Percentiles rank a stretch among this genome's conserved stretches.
Conservation (phyloP, 30 jellyfish, hydroid and myxozoan species). For the Clytia hemisphaerica region DNA sequence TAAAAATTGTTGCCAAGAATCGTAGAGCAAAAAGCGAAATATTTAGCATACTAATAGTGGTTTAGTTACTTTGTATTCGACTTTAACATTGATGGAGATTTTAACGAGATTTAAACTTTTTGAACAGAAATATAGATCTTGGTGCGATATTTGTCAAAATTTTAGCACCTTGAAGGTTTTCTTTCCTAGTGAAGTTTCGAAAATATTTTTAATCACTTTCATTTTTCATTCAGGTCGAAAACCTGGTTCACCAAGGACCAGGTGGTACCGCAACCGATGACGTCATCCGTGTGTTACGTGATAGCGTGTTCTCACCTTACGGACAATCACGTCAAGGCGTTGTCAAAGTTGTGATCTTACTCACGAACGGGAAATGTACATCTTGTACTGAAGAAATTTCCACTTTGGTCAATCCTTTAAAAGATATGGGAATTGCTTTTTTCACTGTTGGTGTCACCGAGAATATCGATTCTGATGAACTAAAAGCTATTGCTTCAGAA, state of each 20-base stretch:
- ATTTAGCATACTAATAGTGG: too few relatives aligned
- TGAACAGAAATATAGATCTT: too few relatives aligned
- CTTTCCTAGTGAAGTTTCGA: too few relatives aligned
- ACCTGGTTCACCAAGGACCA: conserved; percentile 54
- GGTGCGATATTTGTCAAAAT: too few relatives aligned
- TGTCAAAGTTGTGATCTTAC: conserved; percentile 61
- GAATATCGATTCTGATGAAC: conserved; percentile 44
- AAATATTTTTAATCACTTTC: too few relatives aligned
- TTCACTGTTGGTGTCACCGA: conserved; percentile 74
- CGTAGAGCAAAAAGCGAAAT: too few relatives aligned
- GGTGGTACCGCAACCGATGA: conserved; percentile 87
- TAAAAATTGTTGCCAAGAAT: too few relatives aligned
- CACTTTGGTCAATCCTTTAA: conserved; percentile 48
- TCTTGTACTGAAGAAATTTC: conserved; percentile 54
- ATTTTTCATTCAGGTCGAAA: conserved; percentile 38
- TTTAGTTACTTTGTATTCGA: too few relatives aligned
- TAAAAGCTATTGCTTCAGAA: conserved; percentile 48
- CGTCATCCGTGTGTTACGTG: conserved; percentile 58
- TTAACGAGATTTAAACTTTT: too few relatives aligned
- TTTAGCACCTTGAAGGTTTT: too few relatives aligned
- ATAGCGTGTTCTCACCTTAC: conserved; percentile 60
- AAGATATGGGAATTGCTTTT: conserved; percentile 58
- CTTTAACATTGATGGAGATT: too few relatives aligned
- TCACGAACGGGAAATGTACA: conserved; percentile 82
- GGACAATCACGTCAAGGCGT: conserved; percentile 87